Conservation (phyloP, 2,888 invertebrate genomes). For the Griposia aprilina region DNA sequence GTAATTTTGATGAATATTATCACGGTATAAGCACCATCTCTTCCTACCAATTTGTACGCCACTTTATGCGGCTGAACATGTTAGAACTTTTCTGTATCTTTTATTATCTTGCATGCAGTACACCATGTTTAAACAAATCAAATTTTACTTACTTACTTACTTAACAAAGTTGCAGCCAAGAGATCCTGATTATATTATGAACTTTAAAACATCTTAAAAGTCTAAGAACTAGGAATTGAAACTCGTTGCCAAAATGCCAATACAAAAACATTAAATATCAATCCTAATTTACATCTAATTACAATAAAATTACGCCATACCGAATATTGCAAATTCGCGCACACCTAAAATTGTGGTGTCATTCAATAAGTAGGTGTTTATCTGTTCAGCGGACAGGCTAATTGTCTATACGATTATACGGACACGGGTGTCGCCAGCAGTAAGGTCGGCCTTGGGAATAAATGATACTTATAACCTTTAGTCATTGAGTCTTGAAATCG, state of each 20-base stretch:
- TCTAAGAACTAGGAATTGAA: background rate
- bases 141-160: too few species aligned
- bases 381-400: constrained; percentile 45
- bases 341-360: constrained; percentile 65
- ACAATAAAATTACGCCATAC: constrained; percentile 68
- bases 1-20: too few species aligned
- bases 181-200: background rate
- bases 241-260: background rate
- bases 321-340: constrained; percentile 59
- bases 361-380: constrained; percentile 65
- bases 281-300: constrained; percentile 53
- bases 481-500: background rate
- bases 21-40: too few species aligned
- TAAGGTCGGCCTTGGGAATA: constrained; percentile 57
- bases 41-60: too few species aligned
- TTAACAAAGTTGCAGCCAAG: background rate
- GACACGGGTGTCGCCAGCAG: constrained; percentile 47
- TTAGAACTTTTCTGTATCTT: too few species aligned
- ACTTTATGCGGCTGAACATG: too few species aligned
- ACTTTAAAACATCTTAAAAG: background rate
- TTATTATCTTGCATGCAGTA: too few species aligned
- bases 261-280: constrained; percentile 13
- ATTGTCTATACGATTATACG: constrained; percentile 50
- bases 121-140: too few species aligned
- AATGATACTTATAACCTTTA: constrained; percentile 34